A percentile compares a stretch with the other conserved stretches of the same genome.
These are phyloP conservation scores for Cynodonichthys magdalenae DNA, from an alignment of 2,797 vertebrate species.

Conservation along the genomic window DNA sequence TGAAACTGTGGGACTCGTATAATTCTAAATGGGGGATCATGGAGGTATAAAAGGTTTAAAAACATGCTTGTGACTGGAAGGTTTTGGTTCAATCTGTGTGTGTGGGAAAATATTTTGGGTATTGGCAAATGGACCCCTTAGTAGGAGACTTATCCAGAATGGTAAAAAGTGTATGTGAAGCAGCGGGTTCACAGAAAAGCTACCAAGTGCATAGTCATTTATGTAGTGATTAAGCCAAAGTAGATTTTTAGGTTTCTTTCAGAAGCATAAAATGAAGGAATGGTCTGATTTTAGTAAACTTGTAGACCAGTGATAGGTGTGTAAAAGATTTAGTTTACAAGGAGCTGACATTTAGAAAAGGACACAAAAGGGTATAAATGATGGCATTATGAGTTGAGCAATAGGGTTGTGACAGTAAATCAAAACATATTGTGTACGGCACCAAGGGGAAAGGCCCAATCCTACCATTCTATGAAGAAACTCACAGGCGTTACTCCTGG, in stretches of 20 bases:
- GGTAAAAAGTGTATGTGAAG: background rate
- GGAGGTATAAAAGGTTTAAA: conserved; percentile 34
- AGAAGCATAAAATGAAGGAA: conserved; percentile 14
- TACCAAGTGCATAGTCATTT: conserved; percentile 30
- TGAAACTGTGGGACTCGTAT: conserved; percentile 55
- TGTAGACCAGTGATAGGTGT: too few relatives aligned
- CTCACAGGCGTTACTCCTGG: too few relatives aligned
- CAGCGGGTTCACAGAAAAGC: conserved; percentile 18
- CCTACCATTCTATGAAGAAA: too few relatives aligned
- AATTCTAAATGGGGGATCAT: conserved; percentile 53
- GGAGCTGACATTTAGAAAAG: too few relatives aligned
- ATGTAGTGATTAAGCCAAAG: conserved; percentile 5
- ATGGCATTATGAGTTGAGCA: too few relatives aligned
- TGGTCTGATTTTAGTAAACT: background rate
- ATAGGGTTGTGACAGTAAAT: too few relatives aligned
- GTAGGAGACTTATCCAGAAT: conserved; percentile 28
- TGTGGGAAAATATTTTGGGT: conserved; percentile 20
- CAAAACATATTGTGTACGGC: too few relatives aligned
- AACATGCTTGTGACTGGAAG: conserved; percentile 39
- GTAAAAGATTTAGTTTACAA: too few relatives aligned
- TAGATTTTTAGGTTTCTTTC: background rate
- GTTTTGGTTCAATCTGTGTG: conserved; percentile 35
- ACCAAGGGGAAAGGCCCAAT: too few relatives aligned
- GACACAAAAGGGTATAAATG: too few relatives aligned
- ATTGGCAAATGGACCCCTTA: conserved; percentile 34